Evolutionary conservation across 2,888 invertebrate genomes (phyloP).

Genomic region (Mycogona germanica): DNA sequence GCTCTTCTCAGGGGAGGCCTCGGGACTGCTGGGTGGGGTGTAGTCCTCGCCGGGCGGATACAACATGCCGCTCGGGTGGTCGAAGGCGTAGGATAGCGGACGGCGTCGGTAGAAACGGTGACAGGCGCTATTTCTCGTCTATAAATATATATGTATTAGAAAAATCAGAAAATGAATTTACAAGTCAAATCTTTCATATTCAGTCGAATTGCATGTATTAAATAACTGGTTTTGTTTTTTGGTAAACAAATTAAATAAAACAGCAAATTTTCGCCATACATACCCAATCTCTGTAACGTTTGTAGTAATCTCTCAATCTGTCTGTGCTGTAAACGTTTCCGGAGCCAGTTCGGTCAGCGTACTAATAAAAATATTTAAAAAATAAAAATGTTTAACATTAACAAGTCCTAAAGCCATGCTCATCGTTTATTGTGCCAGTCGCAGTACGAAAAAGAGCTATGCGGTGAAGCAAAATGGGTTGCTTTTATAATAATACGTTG

Average conservation of each 20-base stretch:
- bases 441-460: too few relatives aligned
- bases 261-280: background rate
- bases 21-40: constrained; percentile 44
- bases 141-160: background rate
- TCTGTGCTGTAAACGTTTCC: constrained; percentile 24
- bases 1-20: constrained; percentile 11
- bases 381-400: background rate
- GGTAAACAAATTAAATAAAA: too few relatives aligned
- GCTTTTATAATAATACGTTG: too few relatives aligned
- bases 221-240: background rate
- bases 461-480: background rate
- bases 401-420: background rate
- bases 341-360: constrained; percentile 13
- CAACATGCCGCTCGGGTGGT: constrained; percentile 87
- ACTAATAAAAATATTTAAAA: constrained; percentile 11
- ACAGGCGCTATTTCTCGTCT: constrained; percentile 38
- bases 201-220: too few relatives aligned
- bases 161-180: background rate
- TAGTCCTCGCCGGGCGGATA: constrained; percentile 72
- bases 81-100: constrained; percentile 69
- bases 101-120: constrained; percentile 74
- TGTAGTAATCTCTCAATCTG: constrained; percentile 25
- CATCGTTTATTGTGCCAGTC: background rate
- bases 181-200: too few relatives aligned
- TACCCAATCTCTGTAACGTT: constrained; percentile 23